Conservation (phyloP, 2,888 invertebrate species). For the Drosophila lutescens region DNA sequence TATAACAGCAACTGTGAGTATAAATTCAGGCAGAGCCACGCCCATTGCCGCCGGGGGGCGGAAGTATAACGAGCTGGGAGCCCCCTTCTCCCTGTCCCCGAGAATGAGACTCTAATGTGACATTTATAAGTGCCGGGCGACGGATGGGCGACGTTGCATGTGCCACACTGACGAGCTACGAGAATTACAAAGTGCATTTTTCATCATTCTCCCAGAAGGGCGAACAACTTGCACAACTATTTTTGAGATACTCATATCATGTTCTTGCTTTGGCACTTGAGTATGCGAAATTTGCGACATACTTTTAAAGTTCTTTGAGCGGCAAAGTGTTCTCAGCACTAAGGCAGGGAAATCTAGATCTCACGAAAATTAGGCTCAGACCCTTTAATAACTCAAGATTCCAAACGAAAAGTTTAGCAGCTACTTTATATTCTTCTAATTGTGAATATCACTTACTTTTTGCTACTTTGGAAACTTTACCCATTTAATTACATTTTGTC, state of each 20-base stretch:
- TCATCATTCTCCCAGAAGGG: conserved; percentile 58
- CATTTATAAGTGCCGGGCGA: conserved; percentile 71
- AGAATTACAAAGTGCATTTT: conserved; percentile 76
- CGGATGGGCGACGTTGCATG: conserved; percentile 58
- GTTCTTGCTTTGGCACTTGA: conserved; percentile 36
- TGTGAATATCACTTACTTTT: neutral
- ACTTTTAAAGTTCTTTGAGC: conserved; percentile 34
- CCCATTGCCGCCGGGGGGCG: conserved; percentile 13
- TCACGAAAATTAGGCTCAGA: conserved; percentile 19
- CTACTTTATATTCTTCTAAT: neutral
- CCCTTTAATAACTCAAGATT: neutral
- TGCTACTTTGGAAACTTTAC: neutral
- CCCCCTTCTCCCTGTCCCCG: conserved; percentile 22
- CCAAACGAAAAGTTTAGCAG: neutral
- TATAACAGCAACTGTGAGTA: conserved; percentile 46
- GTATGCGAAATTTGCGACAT: conserved; percentile 40
- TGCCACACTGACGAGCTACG: conserved; percentile 67
- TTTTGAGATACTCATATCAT: conserved; percentile 47
- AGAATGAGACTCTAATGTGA: conserved; percentile 73
- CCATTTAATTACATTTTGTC: neutral
- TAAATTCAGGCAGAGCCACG: conserved; percentile 21
- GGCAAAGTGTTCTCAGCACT: neutral
- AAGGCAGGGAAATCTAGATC: neutral
- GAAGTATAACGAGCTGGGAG: conserved; percentile 67
- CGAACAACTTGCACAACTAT: conserved; percentile 45